These are phyloP conservation scores for Nysson spinosus DNA, from an alignment of 2,888 invertebrate genomes.

Conservation along the genomic window DNA sequence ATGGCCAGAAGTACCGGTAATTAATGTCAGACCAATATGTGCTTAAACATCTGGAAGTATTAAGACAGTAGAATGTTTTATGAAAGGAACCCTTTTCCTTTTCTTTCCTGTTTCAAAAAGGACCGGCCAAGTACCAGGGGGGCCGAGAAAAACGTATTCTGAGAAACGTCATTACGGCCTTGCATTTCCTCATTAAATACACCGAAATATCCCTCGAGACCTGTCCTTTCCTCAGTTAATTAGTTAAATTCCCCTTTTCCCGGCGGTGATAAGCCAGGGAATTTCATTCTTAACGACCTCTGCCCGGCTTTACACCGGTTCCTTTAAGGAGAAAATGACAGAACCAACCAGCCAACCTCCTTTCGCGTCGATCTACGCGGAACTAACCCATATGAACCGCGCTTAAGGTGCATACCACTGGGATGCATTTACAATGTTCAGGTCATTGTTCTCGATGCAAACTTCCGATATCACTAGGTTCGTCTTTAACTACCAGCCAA, in stretches of 20 bases:
- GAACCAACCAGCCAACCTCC: slow-evolving; percentile 25
- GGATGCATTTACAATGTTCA: slow-evolving; percentile 52
- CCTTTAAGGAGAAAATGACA: slow-evolving; percentile 61
- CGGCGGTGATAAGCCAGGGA: slow-evolving; percentile 60
- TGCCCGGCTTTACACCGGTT: slow-evolving; percentile 40
- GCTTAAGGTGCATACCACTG: slow-evolving; percentile 39
- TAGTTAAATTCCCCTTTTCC: slow-evolving; percentile 63
- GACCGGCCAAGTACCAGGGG: not conserved
- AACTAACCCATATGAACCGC: slow-evolving; percentile 36
- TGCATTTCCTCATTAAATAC: slow-evolving; percentile 63
- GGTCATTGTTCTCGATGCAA: slow-evolving; percentile 48
- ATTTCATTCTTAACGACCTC: slow-evolving; percentile 64
- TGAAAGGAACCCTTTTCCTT: not conserved
- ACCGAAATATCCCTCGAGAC: slow-evolving; percentile 55
- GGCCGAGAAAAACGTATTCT: slow-evolving; percentile 23
- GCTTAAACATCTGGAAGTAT: too few relatives aligned
- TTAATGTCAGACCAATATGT: too few relatives aligned
- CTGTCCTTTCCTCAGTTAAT: slow-evolving; percentile 62
- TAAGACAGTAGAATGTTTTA: too few relatives aligned
- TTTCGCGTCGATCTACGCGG: slow-evolving; percentile 26
- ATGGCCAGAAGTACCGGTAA: slow-evolving; percentile 5
- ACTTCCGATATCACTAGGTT: slow-evolving; percentile 39
- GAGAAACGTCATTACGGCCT: slow-evolving; percentile 60
- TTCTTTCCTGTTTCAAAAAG: not conserved
- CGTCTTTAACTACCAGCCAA: slow-evolving; percentile 42